These are phyloP conservation scores for Sarcophaga rosellei DNA, from an alignment of 2,888 invertebrate genomes.

Conservation along the genomic window DNA sequence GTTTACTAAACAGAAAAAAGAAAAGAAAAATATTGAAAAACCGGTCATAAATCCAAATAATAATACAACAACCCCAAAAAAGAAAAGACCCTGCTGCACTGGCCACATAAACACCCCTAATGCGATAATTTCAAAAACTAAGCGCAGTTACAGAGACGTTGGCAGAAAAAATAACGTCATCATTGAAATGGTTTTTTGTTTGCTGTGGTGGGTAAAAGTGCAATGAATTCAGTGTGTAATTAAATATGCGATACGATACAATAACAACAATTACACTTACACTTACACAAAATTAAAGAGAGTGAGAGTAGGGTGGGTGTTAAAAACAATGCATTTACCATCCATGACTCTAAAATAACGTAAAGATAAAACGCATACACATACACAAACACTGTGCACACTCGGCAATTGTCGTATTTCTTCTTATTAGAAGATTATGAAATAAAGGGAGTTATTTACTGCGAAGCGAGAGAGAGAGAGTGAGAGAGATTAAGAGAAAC, in stretches of 20 bases:
- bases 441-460: background rate
- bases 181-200: constrained; percentile 23
- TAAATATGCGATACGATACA: background rate
- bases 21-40: background rate
- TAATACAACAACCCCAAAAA: background rate
- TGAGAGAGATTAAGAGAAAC: too few species aligned
- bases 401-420: background rate
- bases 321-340: too few species aligned
- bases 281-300: background rate
- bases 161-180: constrained; percentile 60
- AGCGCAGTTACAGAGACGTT: background rate
- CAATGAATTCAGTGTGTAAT: constrained; percentile 55
- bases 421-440: too few species aligned
- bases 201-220: constrained; percentile 46
- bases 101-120: background rate
- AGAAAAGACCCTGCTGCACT: background rate
- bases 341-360: too few species aligned
- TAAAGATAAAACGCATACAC: background rate
- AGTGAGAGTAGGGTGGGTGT: too few species aligned
- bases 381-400: background rate
- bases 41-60: constrained; percentile 43
- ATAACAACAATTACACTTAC: background rate
- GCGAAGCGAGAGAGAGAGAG: background rate
- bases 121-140: background rate
- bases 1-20: background rate